Evolutionary conservation across 2,797 vertebrate species (phyloP), one percentile per base, ranked within the genome.

Genomic region (Pangasius djambal): DNA sequence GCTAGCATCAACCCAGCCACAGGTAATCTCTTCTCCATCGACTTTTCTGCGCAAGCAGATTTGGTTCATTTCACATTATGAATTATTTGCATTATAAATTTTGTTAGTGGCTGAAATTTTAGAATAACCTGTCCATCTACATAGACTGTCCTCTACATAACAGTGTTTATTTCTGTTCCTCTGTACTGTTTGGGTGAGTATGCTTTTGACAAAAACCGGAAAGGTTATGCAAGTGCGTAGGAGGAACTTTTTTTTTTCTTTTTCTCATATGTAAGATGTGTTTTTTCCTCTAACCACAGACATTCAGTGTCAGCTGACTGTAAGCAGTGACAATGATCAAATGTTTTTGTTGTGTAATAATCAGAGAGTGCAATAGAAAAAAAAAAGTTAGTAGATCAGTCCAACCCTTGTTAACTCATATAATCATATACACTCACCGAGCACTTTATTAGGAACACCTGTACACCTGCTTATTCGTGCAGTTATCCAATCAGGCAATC

Each of bases 1-100:
- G 99, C 99, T 93, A 99, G 98, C 95, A 99, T 99, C 93, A 99
- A 99, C 94, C 99, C 99, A 89, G 97, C 98, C 83, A 99, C 99
- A 96, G 99, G 99, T 99, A 89, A 91, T 25, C 2, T 16, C 9
- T 52, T 59, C 0, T 74, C 13, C 25, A 70, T 34, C 9, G 13
- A 50, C 8, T 44, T 15, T 28, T 6, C 37, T 34, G 10, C 28
- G 0, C 74, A 55, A 34, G 28, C n/a, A 57, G 8, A 25, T 72
- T 72, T 65, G 12, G 34, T 44, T 81, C 28, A 34, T 81, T 57
- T 59, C 20, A 77, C 48, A n/a, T 20, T 31, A 9, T 31, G 20
- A 57, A 79, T 22, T 10, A 13, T 81, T 37, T 34, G 7, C 1
- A 57, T 22, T 28, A 28, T 44, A 25, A n/a, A 77, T 59, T 55